These are phyloP conservation scores for Microctonus hyperodae DNA, from an alignment of 2,888 invertebrate genomes.

Conservation along the genomic window DNA sequence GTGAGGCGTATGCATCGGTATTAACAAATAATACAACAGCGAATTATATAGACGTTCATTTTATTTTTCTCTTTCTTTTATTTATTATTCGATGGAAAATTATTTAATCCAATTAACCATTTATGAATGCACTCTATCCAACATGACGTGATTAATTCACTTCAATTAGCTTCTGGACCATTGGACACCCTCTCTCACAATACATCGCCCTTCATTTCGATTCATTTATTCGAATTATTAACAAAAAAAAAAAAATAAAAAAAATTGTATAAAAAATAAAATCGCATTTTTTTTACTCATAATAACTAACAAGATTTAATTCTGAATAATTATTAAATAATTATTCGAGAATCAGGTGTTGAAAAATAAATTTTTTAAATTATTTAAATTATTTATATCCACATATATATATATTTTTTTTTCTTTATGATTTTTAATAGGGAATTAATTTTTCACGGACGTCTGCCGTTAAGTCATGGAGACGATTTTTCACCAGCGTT, in stretches of 20 bases:
- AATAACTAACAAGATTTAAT: too few species aligned
- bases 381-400: background rate
- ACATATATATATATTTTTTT: background rate
- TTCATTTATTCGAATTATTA: background rate
- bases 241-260: too few species aligned
- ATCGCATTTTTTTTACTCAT: too few species aligned
- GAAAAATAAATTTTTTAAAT: too few species aligned
- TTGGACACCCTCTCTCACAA: conserved; percentile 27
- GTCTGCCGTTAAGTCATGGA: background rate
- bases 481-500: background rate
- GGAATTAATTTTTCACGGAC: conserved; percentile 24
- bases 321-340: too few species aligned
- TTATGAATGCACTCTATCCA: conserved; percentile 28
- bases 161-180: conserved; percentile 39
- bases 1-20: background rate
- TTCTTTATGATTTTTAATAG: conserved; percentile 1
- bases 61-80: background rate
- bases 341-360: too few species aligned
- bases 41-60: too few species aligned
- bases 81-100: conserved; percentile 23
- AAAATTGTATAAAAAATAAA: too few species aligned
- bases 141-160: conserved; percentile 40
- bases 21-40: too few species aligned
- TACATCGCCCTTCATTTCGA: background rate
- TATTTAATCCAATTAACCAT: conserved; percentile 40